Evolutionary conservation across 53 echinoderm and acorn worm species (phyloP).

Genomic region (Temnopleurus reevesii): DNA sequence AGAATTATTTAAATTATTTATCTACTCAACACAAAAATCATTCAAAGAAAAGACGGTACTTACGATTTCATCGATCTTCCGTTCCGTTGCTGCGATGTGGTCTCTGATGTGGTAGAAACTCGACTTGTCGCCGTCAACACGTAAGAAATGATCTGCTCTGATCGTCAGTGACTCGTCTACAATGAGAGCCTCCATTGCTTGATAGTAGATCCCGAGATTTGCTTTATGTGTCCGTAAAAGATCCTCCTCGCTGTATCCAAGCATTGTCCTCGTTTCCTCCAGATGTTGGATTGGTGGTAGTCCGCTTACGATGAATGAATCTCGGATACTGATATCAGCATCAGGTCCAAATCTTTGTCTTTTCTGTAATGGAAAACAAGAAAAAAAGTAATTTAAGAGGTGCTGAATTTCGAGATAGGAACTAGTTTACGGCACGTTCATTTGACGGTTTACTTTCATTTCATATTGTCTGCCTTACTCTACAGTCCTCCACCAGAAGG

Average conservation of each 20-base stretch:
- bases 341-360: conserved; percentile 30
- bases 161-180: conserved; percentile 24
- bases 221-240: conserved; percentile 35
- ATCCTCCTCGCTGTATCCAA: conserved; percentile 21
- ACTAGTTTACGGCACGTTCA: too few relatives aligned
- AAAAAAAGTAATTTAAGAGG: neutral
- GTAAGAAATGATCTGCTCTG: conserved; percentile 30
- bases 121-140: neutral
- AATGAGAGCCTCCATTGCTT: conserved; percentile 44
- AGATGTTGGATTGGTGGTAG: conserved; percentile 4
- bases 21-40: neutral
- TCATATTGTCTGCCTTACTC: too few relatives aligned
- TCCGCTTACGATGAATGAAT: neutral
- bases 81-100: conserved; percentile 13
- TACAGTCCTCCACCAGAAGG: too few relatives aligned
- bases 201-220: conserved; percentile 53
- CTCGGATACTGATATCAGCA: conserved; percentile 6
- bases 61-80: conserved; percentile 28
- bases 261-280: neutral
- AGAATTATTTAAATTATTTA: too few relatives aligned
- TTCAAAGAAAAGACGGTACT: neutral
- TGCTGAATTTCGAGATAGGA: too few relatives aligned
- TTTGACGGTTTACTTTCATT: too few relatives aligned
- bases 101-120: conserved; percentile 33
- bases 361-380: neutral